Percentiles rank a stretch among this genome's conserved stretches.
Conservation (phyloP, 2,888 invertebrate species). For the Digitonthophagus gazella region DNA sequence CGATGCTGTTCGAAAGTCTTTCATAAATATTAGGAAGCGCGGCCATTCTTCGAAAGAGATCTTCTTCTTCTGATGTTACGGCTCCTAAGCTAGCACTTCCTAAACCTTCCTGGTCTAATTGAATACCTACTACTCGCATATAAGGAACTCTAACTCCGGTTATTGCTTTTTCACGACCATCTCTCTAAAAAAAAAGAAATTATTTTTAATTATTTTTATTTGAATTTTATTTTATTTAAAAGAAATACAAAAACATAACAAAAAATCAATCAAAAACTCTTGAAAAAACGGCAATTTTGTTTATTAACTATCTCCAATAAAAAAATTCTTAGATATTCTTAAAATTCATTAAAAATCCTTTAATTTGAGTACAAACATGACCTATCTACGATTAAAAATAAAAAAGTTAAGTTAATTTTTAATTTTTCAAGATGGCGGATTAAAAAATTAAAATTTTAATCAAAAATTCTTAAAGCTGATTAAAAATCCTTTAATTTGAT, state of each 20-base stretch:
- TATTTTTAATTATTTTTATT: neutral
- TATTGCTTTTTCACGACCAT: slow-evolving; percentile 72
- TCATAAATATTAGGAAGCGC: slow-evolving; percentile 86
- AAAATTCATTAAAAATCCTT: no score
- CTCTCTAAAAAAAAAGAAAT: slow-evolving; percentile 52
- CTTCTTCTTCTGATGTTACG: slow-evolving; percentile 71
- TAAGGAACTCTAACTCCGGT: slow-evolving; percentile 95
- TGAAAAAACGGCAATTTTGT: no score
- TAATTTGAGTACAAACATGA: no score
- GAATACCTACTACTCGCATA: slow-evolving; percentile 89
- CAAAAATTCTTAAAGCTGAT: no score
- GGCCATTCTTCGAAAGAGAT: slow-evolving; percentile 79
- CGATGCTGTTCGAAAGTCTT: slow-evolving; percentile 83
- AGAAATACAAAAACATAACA: no score
- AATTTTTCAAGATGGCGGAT: no score
- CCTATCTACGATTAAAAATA: no score
- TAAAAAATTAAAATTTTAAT: no score
- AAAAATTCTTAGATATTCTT: no score
- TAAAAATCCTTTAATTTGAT: no score
- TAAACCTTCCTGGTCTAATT: slow-evolving; percentile 77
- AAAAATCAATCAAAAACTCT: neutral
- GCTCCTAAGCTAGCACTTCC: slow-evolving; percentile 61
- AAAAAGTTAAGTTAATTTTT: no score
- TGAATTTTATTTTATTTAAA: neutral
- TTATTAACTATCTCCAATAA: no score